These are phyloP conservation scores for Uromys caudimaculatus DNA, from an alignment of 2,797 vertebrate species.

Conservation along the genomic window DNA sequence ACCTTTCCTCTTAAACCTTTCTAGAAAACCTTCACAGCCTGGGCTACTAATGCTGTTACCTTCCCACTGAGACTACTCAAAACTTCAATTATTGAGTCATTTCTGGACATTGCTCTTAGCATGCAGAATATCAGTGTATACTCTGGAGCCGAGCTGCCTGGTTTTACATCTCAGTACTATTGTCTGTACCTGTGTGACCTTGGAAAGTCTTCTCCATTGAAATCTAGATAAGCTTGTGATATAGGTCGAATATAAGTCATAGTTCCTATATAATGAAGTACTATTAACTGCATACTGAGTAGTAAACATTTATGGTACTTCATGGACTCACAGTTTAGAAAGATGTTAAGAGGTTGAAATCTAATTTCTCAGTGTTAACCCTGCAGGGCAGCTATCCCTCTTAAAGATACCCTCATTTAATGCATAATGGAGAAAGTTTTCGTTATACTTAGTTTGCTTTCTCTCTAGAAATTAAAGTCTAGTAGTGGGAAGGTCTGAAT, in stretches of 20 bases:
- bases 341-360: neutral
- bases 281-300: neutral
- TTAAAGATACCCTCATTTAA: slow-evolving; percentile 2
- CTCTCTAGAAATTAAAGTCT: neutral
- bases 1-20: neutral
- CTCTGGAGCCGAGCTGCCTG: neutral
- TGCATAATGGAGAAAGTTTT: neutral
- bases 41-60: neutral
- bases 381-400: neutral
- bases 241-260: neutral
- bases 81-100: neutral
- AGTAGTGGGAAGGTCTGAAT: neutral
- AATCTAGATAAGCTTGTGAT: neutral
- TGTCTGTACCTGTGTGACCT: neutral
- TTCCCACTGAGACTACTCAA: neutral
- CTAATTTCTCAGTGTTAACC: neutral
- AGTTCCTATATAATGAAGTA: neutral
- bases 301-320: neutral
- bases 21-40: neutral
- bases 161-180: neutral
- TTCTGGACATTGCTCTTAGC: neutral
- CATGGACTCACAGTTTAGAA: neutral
- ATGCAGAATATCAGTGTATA: neutral
- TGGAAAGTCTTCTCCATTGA: neutral
- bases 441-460: neutral